Percentiles rank a stretch among this genome's conserved stretches.
phyloP scores from a whole-genome alignment of 2,797 vertebrate genomes.

The Apogon talboti region DNA sequence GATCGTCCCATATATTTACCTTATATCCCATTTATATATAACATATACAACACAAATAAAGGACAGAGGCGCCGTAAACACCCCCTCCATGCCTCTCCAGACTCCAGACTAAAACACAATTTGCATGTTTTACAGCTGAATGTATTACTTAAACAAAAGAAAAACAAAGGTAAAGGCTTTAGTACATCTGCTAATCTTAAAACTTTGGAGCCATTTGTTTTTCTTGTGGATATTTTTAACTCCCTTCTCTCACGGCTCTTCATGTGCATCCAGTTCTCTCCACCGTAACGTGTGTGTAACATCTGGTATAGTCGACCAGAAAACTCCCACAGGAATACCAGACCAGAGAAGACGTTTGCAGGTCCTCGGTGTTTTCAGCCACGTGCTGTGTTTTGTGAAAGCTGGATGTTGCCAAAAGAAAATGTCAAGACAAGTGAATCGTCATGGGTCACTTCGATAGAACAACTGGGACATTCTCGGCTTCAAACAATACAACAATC shows the following conservation, averaged over 20 bases:
- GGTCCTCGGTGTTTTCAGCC: constrained; percentile 33
- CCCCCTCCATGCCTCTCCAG: too few species aligned
- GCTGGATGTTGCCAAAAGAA: constrained; percentile 8
- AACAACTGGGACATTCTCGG: neutral
- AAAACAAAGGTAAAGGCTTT: too few species aligned
- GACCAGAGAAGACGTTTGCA: constrained; percentile 34
- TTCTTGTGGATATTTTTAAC: too few species aligned
- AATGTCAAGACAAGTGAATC: constrained; percentile 23
- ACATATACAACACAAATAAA: too few species aligned
- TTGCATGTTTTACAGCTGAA: too few species aligned
- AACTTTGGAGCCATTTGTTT: too few species aligned
- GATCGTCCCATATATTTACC: too few species aligned
- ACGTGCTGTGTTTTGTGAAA: constrained; percentile 16
- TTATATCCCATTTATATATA: too few species aligned
- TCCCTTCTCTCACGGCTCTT: neutral
- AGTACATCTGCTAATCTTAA: too few species aligned
- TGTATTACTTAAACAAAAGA: too few species aligned
- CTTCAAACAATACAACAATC: neutral
- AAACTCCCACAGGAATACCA: constrained; percentile 24
- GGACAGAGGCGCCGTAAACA: too few species aligned
- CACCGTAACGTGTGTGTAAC: constrained; percentile 28
- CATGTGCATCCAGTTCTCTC: constrained; percentile 8
- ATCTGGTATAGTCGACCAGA: constrained; percentile 39
- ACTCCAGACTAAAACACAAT: too few species aligned
- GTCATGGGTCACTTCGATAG: neutral